Evolutionary conservation across 2,797 vertebrate genomes (phyloP), one percentile per base, ranked within the genome.

Genomic region (Smutsia gigantea): DNA sequence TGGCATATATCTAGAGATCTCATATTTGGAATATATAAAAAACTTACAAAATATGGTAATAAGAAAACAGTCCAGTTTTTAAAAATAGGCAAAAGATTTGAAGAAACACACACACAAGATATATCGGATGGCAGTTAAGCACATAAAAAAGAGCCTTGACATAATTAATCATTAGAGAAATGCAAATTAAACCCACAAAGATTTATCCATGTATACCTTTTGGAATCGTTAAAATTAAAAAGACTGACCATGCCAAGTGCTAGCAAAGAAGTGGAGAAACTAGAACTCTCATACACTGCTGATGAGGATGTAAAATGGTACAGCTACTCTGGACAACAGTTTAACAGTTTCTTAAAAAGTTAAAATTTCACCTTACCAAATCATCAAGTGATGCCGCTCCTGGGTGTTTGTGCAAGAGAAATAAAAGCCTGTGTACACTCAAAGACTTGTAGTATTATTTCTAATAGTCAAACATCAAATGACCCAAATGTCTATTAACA

Each of bases 391-490:
- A 31, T 93, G 81, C 10, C 9, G 53, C 34, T 82, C 46, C 11
- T 14, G 61, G 17, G 27, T 55, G 53, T 77, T 85, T 78, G n/a
- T 49, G 13, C 5, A 49, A 78, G 29, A 96, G 37, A 85, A 91
- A 53, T 49, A 87, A 91, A 90, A 69, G 59, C 57, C 29, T 25
- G 10, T 90, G 27, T 68, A 39, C 7, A 53, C 72, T 69, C 61
- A 66, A 74, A 75, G 55, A 93, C 61, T 83, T 90, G 53, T 39
- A 69, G 0, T 39, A 39, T 39, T 94, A 83, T 93, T 95, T 87
- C 42, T 92, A 74, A 49, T 66, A 49, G 34, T 79, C 29, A 82
- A 49, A 51, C 18, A 23, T 19, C 8, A 55, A n/a, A 84, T 34
- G 89, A 39, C 4, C 12, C 25, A 93, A 55, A 46, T 75, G 27